Base-by-base conservation (phyloP, 2,888 invertebrate species). In the Corbicula japonica region DNA sequence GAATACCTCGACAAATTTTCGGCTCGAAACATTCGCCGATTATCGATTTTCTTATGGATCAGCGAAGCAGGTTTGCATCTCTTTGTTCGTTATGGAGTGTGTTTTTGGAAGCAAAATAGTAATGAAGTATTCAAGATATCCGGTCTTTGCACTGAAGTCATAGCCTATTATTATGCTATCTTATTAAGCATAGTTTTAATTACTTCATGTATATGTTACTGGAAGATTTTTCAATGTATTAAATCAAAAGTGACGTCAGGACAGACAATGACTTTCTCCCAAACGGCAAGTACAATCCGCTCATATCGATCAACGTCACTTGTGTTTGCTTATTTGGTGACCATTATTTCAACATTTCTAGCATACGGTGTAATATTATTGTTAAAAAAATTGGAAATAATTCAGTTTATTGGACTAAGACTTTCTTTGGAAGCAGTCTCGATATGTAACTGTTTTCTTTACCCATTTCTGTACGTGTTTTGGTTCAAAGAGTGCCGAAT, bases 401-500 rank as follows among this genome's bases (percentile, higher is more conserved):
- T 66, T 1, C 23, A 30, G 5, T 41, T 12, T 3, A 30, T 41
- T 12, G 15, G 10, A 35, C n/a, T 66, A 54, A n/a, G 54, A 54
- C 8, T 66, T 10, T 3, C 66, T 2, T 2, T 66, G n/a, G 66
- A 66, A 1, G n/a, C 35, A 3, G 66, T 66, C 38, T 41, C 66
- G 0, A 12, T 66, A n/a, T 41, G 15, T 21, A 66, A 66, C 15
- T 52, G 54, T 28, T 28, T 66, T n/a, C 21, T 66, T 15, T 28
- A 66, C 28, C 66, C 66, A 10, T 66, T 66, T 54, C 54, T 66
- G n/a, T 66, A 66, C 41, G 66, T 66, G 38, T 28, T 66, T 18
- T 66, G 66, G 66, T 66, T 41, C 12, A 54, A 54, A n/a, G 66
- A 66, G 30, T 52, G 66, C 12, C 35, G 66, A n/a, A 12, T 66